Evolutionary conservation across 2,113 vertebrate genomes (phyloP), one percentile per base, ranked within the genome.

Genomic region (Aleadryas rufinucha): DNA sequence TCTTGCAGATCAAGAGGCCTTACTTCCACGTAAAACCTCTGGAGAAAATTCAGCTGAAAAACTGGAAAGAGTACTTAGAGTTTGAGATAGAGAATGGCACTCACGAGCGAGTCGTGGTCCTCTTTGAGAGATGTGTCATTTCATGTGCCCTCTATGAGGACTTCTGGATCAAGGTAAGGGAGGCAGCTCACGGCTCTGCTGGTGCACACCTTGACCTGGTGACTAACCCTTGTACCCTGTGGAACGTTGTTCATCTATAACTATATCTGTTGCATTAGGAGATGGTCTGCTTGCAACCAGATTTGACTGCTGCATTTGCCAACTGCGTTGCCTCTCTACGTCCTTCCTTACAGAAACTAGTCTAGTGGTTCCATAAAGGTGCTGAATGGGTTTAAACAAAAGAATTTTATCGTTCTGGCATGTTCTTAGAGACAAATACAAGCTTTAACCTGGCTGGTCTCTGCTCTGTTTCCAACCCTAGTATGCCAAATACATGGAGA

Each of bases 261-360:
- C 99, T 99, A 99, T 99, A 99, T 99, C 98, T 99, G 99, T 99
- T 99, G 99, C 99, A 99, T 99, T 99, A 99, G 99, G 99, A 99
- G 99, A 99, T 99, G 99, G 99, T 99, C 99, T 99, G 99, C 99
- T 99, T 99, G 99, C 99, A 99, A 99, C 99, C 99, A 99, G 99
- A 99, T 99, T 98, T 99, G 99, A 99, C 99, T 99, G 99, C 99
- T 99, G 99, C 99, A 99, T 99, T 99, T 99, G 99, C 99, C 99
- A 99, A 99, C 99, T 98, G 98, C 99, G 99, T 99, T 99, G 99
- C 99, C 99, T 99, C 99, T 99, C 99, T 99, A 99, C 99, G 99
- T 99, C 99, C 99, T 99, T 99, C 99, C 99, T 99, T 99, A 99
- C 99, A 99, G 99, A 99, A 99, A 99, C 99, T 99, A 99, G 99